Conservation (phyloP, 2,113 vertebrate species). For the Sebastes schlegelii region DNA sequence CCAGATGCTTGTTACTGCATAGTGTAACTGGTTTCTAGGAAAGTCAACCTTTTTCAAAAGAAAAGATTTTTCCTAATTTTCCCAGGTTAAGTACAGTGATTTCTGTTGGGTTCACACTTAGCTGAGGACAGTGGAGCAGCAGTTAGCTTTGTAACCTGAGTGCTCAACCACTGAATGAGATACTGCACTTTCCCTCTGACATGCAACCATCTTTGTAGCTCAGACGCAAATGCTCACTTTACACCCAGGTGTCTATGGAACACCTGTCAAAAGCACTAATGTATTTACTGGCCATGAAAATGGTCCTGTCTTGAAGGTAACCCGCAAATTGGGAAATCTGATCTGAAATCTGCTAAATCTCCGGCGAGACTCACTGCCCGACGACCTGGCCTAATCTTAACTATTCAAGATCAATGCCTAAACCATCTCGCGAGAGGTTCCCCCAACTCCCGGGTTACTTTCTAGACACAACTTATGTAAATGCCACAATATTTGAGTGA, state of each 20-base stretch:
- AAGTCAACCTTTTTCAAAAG: too few relatives aligned
- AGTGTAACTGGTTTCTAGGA: background rate
- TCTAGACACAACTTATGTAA: too few relatives aligned
- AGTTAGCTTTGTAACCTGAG: conserved; percentile 30
- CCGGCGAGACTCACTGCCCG: too few relatives aligned
- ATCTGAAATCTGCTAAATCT: too few relatives aligned
- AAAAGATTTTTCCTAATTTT: background rate
- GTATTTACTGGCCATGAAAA: background rate
- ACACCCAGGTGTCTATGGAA: background rate
- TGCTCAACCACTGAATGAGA: conserved; percentile 27
- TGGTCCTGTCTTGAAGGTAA: too few relatives aligned
- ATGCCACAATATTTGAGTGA: background rate
- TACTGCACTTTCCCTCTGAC: background rate
- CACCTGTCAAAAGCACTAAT: background rate
- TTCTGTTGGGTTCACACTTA: background rate
- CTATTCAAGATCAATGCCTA: too few relatives aligned
- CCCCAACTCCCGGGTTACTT: too few relatives aligned
- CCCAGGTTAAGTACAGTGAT: background rate
- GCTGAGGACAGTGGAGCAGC: conserved; percentile 3
- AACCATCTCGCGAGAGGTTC: too few relatives aligned
- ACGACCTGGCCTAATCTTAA: too few relatives aligned
- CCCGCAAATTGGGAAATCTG: too few relatives aligned
- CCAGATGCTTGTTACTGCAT: background rate
- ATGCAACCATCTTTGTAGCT: conserved; percentile 1
- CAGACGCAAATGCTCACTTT: conserved; percentile 21